Evolutionary conservation across 2,113 vertebrate species (phyloP).

Genomic region (Vireo altiloquus): DNA sequence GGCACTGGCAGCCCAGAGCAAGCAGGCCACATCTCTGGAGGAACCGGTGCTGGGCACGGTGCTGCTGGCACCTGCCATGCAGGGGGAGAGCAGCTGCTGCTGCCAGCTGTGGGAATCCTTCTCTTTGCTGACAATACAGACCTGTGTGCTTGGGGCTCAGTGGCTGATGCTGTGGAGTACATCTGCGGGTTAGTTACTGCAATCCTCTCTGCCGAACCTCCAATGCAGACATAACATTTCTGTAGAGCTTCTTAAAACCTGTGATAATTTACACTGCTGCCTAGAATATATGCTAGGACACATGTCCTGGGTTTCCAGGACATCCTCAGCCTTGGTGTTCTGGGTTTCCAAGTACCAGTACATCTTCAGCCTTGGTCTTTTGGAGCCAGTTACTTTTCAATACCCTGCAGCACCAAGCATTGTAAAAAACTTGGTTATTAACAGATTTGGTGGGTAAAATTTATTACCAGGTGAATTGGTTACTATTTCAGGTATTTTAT

Average conservation of each 20-base stretch:
- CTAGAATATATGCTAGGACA: not conserved
- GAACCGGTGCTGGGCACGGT: rapidly evolving
- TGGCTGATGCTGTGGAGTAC: rapidly evolving
- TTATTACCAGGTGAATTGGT: not conserved
- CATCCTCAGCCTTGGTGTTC: not conserved
- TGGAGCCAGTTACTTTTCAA: not conserved
- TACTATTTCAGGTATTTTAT: not conserved
- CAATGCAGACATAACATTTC: rapidly evolving
- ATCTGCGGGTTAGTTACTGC: rapidly evolving
- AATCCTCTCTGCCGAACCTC: not conserved
- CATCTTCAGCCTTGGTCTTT: not conserved
- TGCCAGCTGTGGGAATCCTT: not conserved
- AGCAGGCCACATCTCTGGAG: rapidly evolving
- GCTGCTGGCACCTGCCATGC: not conserved
- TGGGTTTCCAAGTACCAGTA: not conserved
- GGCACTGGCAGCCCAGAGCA: rapidly evolving
- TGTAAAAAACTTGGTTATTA: not conserved
- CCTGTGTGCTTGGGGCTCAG: not conserved
- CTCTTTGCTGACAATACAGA: not conserved
- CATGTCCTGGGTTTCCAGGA: not conserved
- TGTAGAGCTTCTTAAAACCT: not conserved
- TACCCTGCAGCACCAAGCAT: not conserved
- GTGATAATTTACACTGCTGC: not conserved
- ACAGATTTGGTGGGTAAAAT: not conserved
- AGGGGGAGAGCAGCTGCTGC: not conserved